A percentile compares a stretch with the other conserved stretches of the same genome.
These are phyloP conservation scores for Lophochroa leadbeateri DNA, from an alignment of 2,113 vertebrate genomes.

Conservation along the genomic window DNA sequence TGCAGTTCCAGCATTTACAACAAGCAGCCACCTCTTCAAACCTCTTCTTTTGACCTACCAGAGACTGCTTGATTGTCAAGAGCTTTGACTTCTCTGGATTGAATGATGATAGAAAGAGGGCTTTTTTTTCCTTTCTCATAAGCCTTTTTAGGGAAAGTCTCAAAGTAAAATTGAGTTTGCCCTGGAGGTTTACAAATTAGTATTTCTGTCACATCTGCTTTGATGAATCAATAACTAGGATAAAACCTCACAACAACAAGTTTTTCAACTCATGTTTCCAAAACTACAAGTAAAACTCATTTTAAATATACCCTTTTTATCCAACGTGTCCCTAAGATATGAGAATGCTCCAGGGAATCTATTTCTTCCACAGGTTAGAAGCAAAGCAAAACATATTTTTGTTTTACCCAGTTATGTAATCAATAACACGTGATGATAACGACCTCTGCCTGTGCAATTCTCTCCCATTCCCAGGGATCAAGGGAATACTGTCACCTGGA, in stretches of 20 bases:
- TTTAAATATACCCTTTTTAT: not conserved
- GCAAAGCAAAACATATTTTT: not conserved
- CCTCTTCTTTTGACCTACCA: not conserved
- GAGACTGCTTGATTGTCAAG: not conserved
- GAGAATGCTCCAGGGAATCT: not conserved
- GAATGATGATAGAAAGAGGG: not conserved
- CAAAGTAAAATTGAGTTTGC: not conserved
- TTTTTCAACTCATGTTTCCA: not conserved
- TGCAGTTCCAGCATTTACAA: not conserved
- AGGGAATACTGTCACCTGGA: constrained; percentile 76
- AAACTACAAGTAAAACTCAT: not conserved
- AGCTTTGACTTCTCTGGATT: not conserved
- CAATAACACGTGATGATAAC: constrained; percentile 51
- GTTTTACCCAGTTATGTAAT: constrained; percentile 66
- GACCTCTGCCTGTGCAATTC: constrained; percentile 65
- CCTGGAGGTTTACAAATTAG: not conserved
- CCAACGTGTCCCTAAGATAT: not conserved
- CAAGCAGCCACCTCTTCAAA: not conserved
- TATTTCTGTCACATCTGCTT: not conserved
- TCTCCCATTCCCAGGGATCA: constrained; percentile 49
- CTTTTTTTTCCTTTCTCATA: not conserved
- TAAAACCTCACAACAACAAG: not conserved
- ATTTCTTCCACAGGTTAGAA: not conserved
- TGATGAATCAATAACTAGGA: not conserved
- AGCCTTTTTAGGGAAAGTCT: not conserved